Base-by-base conservation (phyloP, 2,113 vertebrate genomes). In the Ascaphus truei region DNA sequence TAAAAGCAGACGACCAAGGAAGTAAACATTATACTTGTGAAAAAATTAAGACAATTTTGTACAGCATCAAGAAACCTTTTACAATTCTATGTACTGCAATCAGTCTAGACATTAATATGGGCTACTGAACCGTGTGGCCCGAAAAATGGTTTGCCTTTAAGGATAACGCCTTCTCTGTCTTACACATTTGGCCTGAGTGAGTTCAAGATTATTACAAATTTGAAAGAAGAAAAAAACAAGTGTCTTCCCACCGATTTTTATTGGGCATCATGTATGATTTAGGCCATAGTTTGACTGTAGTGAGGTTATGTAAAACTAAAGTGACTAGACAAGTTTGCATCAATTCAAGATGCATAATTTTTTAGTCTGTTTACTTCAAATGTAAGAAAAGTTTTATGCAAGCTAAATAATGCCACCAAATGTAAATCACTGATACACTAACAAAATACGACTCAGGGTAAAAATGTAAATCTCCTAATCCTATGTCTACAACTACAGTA, bases 191-290 rank as follows among this genome's bases (percentile, higher is more conserved):
- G 10, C 47, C 23, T 25, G 16, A 16, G 30, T 22, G n/a, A 23
- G 12, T 41, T 60, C 45, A 61, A 39, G 57, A 47, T 52, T 41
- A 61, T 61, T 69, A 39, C 26, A 43, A 36, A 69, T 41, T n/a
- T 29, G 34, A 37, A 57, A 36, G 47, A 57, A 29, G 22, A 47
- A 37, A 57, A 36, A 48, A 57, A 29, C 30, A 47, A n/a, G 33
- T 18, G 52, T 50, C 26, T 16, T 34, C 25, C n/a, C 43, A 29
- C 31, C 37, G 25, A 60, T 69, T n/a, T n/a, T n/a, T 23, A 51
- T 13, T 34, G 53, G 53, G 7, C 25, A 50, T 59, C 31, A 22
- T 12, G 15, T 69, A 22, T 52, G 47, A 31, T 60, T 50, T 51
- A 23, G 29, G 9, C 22, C 16, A 18, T 33, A 23, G 18, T 23